Evolutionary conservation across 2,113 vertebrate species (phyloP).

Genomic region (Chaetura pelagica): DNA sequence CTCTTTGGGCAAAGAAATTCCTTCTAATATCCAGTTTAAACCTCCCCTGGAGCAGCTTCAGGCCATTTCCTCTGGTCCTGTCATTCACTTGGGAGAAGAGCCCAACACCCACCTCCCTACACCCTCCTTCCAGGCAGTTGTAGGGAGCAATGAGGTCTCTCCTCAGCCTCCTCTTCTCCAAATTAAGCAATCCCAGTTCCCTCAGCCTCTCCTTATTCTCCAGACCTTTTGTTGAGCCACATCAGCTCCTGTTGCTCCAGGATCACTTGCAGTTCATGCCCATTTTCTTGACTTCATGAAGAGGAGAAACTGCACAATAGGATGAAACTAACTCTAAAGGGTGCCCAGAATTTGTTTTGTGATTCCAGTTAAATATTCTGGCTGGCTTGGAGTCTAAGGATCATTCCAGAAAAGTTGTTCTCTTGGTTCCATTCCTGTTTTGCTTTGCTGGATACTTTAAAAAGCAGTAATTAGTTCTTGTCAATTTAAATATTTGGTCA

Average conservation of each 20-base stretch:
- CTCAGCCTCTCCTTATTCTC: too few species aligned
- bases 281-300: neutral
- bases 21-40: too few species aligned
- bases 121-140: too few species aligned
- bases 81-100: too few species aligned
- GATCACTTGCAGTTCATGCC: neutral
- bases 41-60: too few species aligned
- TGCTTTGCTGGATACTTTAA: neutral
- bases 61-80: too few species aligned
- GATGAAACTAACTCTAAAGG: neutral
- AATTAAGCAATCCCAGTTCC: too few species aligned
- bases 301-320: neutral
- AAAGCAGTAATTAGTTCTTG: constrained; percentile 5
- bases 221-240: neutral
- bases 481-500: constrained; percentile 25
- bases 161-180: too few species aligned
- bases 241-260: neutral
- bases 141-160: too few species aligned
- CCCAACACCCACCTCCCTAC: too few species aligned
- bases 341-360: neutral
- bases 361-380: neutral
- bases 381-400: neutral
- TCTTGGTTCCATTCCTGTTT: neutral
- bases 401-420: neutral
- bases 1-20: too few species aligned